Conservation (phyloP, 1,140 invertebrate genomes). For the Ectropis grisescens region DNA sequence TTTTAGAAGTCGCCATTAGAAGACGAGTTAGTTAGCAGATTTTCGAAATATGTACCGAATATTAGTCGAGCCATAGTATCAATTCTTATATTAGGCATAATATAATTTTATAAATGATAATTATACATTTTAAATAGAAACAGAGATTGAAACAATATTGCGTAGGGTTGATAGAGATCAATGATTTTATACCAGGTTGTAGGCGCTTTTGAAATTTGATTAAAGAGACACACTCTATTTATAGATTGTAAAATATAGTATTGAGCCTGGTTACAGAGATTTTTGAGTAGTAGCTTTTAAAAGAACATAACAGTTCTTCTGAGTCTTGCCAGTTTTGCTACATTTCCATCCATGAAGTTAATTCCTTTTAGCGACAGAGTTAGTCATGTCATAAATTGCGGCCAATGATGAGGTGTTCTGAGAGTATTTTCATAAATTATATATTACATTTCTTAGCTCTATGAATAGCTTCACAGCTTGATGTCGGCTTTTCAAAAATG, state of each 20-base stretch:
- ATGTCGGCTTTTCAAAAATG: constrained; percentile 67
- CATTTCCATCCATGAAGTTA: constrained; percentile 61
- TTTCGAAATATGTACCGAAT: constrained; percentile 57
- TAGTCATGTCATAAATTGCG: constrained; percentile 38
- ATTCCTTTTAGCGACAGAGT: constrained; percentile 37
- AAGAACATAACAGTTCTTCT: constrained; percentile 38
- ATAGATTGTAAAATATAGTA: constrained; percentile 57
- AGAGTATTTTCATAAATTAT: constrained; percentile 59
- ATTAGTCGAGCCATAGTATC: constrained; percentile 48
- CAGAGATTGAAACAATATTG: constrained; percentile 51
- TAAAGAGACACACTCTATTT: constrained; percentile 20
- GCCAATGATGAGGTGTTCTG: constrained; percentile 33
- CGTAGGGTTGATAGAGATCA: constrained; percentile 54
- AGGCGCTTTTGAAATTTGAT: constrained; percentile 57
- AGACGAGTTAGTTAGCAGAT: constrained; percentile 58
- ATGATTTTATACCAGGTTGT: constrained; percentile 65
- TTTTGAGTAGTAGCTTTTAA: constrained; percentile 49
- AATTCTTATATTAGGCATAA: constrained; percentile 33
- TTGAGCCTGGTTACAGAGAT: constrained; percentile 51
- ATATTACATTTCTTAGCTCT: constrained; percentile 60
- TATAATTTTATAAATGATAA: constrained; percentile 4
- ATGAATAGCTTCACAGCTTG: constrained; percentile 62
- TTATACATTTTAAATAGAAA: constrained; percentile 42
- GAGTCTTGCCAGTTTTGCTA: constrained; percentile 61
- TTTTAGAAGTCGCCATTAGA: constrained; percentile 65